A percentile compares a stretch with the other conserved stretches of the same genome.
Evolutionary conservation across 2,113 vertebrate genomes (phyloP).

Genomic region (Pseudopodoces humilis): DNA sequence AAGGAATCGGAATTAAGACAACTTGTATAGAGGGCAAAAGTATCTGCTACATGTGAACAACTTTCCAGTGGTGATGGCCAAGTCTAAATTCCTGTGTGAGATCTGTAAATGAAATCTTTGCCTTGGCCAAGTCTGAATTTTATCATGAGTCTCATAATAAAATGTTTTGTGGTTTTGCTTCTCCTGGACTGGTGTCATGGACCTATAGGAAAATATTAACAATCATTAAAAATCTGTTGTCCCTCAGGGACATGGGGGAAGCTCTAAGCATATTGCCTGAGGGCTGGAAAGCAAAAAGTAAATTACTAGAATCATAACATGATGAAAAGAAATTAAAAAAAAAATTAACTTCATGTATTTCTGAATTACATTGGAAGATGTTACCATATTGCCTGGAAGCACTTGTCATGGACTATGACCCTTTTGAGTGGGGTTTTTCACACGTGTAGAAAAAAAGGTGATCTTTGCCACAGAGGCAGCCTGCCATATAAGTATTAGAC

Average conservation of each 20-base stretch:
- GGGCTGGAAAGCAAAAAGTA: background rate
- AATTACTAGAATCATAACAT: background rate
- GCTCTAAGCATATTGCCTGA: background rate
- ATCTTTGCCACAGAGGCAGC: background rate
- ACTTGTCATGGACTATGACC: background rate
- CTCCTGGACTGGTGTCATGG: background rate
- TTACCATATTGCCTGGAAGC: background rate
- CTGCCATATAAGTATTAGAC: background rate
- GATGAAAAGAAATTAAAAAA: background rate
- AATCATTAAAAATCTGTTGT: background rate
- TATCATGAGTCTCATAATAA: background rate
- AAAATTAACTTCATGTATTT: background rate
- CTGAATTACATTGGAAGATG: background rate
- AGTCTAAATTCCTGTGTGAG: background rate
- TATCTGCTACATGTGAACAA: background rate
- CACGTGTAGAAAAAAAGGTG: rapidly evolving
- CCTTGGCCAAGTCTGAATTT: background rate
- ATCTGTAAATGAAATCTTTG: background rate
- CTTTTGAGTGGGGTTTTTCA: background rate
- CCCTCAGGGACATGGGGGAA: background rate
- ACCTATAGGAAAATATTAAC: background rate
- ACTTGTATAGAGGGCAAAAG: background rate
- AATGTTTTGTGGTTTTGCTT: background rate
- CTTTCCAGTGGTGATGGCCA: background rate
- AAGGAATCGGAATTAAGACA: background rate